Percentiles rank a stretch among this genome's conserved stretches.
Evolutionary conservation across 1,140 invertebrate genomes (phyloP).

Genomic region (Pygmarrhopalites habei): DNA sequence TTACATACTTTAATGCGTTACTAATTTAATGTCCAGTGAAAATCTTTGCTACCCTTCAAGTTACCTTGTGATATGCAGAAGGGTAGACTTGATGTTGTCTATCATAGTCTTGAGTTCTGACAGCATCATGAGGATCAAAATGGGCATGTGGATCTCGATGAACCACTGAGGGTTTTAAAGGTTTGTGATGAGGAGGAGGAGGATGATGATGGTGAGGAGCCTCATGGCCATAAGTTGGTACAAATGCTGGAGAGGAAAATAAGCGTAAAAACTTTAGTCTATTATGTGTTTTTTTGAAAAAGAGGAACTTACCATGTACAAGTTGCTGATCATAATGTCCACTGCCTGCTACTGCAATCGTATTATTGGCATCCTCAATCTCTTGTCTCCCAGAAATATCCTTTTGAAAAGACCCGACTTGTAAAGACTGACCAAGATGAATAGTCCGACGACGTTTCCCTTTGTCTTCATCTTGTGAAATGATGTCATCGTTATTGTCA

Average conservation of each 20-base stretch:
- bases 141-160: constrained; percentile 31
- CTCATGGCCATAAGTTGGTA: background rate
- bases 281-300: background rate
- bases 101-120: constrained; percentile 31
- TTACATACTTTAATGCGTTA: background rate
- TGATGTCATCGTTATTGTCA: background rate
- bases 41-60: too few relatives aligned
- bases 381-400: background rate
- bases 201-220: background rate
- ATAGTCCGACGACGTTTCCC: background rate
- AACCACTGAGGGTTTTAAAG: constrained; percentile 31
- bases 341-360: background rate
- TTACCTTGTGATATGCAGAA: too few relatives aligned
- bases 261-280: background rate
- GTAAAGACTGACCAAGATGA: too few relatives aligned
- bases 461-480: background rate
- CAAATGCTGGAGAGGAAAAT: background rate
- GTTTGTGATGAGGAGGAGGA: background rate
- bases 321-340: background rate
- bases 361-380: background rate
- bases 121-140: constrained; percentile 26
- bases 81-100: constrained; percentile 3
- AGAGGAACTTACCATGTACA: background rate
- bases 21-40: background rate
- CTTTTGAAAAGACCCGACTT: too few relatives aligned